A percentile compares a stretch with the other conserved stretches of the same genome.
Conservation (phyloP, 2,888 invertebrate species). For the Ornithoptera alexandrae region DNA sequence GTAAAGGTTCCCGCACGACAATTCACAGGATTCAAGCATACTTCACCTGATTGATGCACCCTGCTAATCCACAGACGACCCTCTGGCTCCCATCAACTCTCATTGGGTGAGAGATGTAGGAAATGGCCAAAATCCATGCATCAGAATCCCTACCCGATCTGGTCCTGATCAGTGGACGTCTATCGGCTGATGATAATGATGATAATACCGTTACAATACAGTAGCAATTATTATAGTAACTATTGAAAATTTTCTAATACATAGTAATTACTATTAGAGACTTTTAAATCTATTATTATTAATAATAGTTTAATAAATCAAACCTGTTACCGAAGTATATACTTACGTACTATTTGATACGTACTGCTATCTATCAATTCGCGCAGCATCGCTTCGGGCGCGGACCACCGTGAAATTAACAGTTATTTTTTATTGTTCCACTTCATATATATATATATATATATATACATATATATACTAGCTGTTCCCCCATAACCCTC, state of each 20-base stretch:
- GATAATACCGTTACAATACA: not conserved
- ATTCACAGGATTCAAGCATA: no score
- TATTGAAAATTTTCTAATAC: constrained; percentile 23
- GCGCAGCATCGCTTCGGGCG: constrained; percentile 19
- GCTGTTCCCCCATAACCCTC: no score
- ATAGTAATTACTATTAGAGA: constrained; percentile 1
- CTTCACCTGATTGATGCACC: no score
- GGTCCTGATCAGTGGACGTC: no score
- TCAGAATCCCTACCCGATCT: no score
- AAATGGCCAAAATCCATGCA: no score
- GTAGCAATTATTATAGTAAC: constrained; percentile 20
- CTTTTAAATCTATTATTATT: constrained; percentile 19
- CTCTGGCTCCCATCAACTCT: no score
- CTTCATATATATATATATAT: constrained; percentile 15
- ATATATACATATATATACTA: not conserved
- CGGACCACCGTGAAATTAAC: constrained; percentile 28
- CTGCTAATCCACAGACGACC: no score
- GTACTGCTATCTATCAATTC: constrained; percentile 30
- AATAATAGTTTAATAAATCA: constrained; percentile 23
- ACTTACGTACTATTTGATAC: constrained; percentile 13
- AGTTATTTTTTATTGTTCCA: constrained; percentile 23
- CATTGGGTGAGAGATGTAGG: no score
- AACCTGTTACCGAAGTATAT: constrained; percentile 7
- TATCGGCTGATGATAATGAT: not conserved
- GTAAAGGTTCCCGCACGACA: no score